A percentile compares a stretch with the other conserved stretches of the same genome.
These are phyloP conservation scores for Pyrgilauda ruficollis DNA, from an alignment of 2,113 vertebrate genomes.

Conservation along the genomic window DNA sequence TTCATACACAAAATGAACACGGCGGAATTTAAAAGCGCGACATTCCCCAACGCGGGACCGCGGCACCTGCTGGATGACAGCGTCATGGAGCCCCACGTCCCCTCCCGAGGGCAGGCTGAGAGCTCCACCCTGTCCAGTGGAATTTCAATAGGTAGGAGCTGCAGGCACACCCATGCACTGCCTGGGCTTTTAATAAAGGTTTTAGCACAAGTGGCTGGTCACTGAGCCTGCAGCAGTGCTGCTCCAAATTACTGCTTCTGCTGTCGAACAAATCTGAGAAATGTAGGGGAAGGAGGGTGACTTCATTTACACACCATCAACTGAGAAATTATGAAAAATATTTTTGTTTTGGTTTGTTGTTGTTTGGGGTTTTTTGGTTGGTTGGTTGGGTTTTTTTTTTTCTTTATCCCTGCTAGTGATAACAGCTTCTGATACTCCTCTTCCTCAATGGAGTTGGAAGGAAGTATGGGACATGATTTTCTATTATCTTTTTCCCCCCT, in stretches of 20 bases:
- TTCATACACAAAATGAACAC: slow-evolving; percentile 99
- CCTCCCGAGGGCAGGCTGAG: slow-evolving; percentile 88
- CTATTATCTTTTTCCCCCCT: fast-evolving
- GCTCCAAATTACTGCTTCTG: neutral
- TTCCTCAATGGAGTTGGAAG: neutral
- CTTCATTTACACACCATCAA: neutral
- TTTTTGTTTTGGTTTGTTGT: no score
- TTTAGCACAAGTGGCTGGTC: neutral
- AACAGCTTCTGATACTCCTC: neutral
- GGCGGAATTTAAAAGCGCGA: slow-evolving; percentile 95
- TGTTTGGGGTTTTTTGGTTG: neutral
- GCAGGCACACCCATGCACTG: fast-evolving
- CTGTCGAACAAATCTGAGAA: neutral
- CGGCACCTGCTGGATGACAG: slow-evolving; percentile 95
- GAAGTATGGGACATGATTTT: neutral
- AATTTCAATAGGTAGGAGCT: slow-evolving; percentile 90
- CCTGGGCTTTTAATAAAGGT: neutral
- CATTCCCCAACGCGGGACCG: slow-evolving; percentile 94
- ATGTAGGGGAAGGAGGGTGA: neutral
- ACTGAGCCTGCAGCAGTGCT: neutral
- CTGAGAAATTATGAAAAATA: neutral
- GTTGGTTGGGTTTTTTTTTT: neutral
- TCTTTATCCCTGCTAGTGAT: neutral
- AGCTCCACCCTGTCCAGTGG: slow-evolving; percentile 96
- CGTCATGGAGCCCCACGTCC: slow-evolving; percentile 93